Percentiles rank a stretch among this genome's conserved stretches.
Conservation (phyloP, 2,888 invertebrate species). For the Leptopilina drosophilae region DNA sequence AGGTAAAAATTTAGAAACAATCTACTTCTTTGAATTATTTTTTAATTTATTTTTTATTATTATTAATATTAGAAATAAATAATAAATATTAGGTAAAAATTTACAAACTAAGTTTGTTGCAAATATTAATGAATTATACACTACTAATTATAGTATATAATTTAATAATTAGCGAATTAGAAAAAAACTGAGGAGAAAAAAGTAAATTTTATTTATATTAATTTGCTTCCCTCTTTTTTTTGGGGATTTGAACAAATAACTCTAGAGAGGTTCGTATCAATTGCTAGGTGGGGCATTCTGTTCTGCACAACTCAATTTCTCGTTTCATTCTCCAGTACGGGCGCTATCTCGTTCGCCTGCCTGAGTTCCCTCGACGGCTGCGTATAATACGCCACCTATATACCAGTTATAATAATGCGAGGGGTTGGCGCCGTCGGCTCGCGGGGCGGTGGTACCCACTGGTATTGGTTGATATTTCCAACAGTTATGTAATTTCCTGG, state of each 20-base stretch:
- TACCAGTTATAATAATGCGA: slow-evolving; percentile 75
- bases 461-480: slow-evolving; percentile 77
- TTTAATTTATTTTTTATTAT: too few relatives aligned
- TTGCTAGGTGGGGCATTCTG: slow-evolving; percentile 61
- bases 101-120: too few relatives aligned
- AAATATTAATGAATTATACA: too few relatives aligned
- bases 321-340: slow-evolving; percentile 75
- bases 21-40: too few relatives aligned
- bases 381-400: slow-evolving; percentile 75
- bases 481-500: slow-evolving; percentile 78
- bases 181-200: too few relatives aligned
- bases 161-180: neutral
- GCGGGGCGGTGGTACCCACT: slow-evolving; percentile 60
- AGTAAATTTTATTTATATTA: too few relatives aligned
- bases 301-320: slow-evolving; percentile 76
- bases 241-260: neutral
- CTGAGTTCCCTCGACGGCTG: slow-evolving; percentile 75
- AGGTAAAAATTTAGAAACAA: too few relatives aligned
- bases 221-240: neutral
- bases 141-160: too few relatives aligned
- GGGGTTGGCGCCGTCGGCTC: slow-evolving; percentile 65
- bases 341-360: slow-evolving; percentile 75
- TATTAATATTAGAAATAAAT: too few relatives aligned
- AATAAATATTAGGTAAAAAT: too few relatives aligned
- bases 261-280: slow-evolving; percentile 59